Base-by-base conservation (phyloP, 2,113 vertebrate genomes). In the Corvus moneduloides region DNA sequence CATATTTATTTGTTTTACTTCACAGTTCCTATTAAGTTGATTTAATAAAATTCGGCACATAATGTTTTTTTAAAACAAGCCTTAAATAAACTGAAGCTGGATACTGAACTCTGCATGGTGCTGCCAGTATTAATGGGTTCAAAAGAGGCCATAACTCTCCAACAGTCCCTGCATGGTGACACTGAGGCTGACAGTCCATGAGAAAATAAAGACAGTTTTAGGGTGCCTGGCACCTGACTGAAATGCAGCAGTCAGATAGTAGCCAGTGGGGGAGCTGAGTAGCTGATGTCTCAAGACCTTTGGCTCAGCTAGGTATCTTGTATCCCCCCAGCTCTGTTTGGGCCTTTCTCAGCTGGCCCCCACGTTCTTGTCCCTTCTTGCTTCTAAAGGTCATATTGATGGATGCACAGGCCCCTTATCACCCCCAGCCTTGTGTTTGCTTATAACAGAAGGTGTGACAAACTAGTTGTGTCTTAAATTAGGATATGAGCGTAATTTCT, bases 1-100 rank as follows among this genome's bases (percentile, higher is more conserved):
- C 95, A 95, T 97, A 97, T 96, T 97, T 97, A 97, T 97, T 97
- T 97, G 72, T 97, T 96, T 96, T 87, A 95, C 93, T 97, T 95
- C 95, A 87, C 92, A 94, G 89, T 61, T 95, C 84, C 83, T 95
- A 95, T 97, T 97, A 90, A 96, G 93, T 96, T 97, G 93, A 97
- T 97, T 94, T 94, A 95, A 96, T 97, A 97, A 96, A 97, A 96
- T 96, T 94, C 87, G 68, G 88, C 24, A 10, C 75, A 93, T 93
- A 94, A 92, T 88, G 84, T 83, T 95, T 96, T 96, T 94, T 85
- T 81, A 75, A 96, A 95, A 72, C 54, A 90, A 93, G 90, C n/a
- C 74, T 92, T 95, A 97, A 97, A 95, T 93, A 95, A 97, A 95
- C 96, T 87, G 72, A 81, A 85, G n/a, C 39, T 85, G 85, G 46